phyloP scores from a whole-genome alignment of 37 sponge, comb jelly and placozoan genomes.

The Spongilla lacustris region DNA sequence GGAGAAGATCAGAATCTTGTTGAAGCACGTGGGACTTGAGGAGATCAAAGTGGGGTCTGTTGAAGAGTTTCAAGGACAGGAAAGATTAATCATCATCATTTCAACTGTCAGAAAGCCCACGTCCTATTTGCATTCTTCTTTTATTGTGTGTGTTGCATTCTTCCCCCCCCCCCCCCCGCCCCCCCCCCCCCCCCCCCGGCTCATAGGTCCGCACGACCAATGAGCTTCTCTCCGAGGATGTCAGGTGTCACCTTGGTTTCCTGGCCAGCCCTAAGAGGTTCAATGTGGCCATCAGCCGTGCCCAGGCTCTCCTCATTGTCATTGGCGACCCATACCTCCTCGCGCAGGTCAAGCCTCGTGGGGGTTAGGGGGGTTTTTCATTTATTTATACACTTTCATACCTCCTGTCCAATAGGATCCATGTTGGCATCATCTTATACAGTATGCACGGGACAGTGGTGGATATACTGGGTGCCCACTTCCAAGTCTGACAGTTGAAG shows the following conservation, averaged over 20 bases:
- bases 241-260: conserved; percentile 65
- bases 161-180: not conserved
- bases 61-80: conserved; percentile 91
- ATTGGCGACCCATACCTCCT: conserved; percentile 74
- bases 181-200: not conserved
- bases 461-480: conserved; percentile 65
- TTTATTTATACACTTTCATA: not conserved
- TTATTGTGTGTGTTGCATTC: not conserved
- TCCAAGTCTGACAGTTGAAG: too few species aligned
- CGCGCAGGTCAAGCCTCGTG: conserved; percentile 15
- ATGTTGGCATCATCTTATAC: conserved; percentile 56
- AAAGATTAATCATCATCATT: conserved; percentile 67
- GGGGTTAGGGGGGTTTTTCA: not conserved
- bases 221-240: conserved; percentile 35
- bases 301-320: conserved; percentile 70
- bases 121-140: not conserved
- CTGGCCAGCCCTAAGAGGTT: conserved; percentile 75
- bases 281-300: conserved; percentile 86
- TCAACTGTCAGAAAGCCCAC: conserved; percentile 73
- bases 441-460: conserved; percentile 51
- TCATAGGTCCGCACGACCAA: conserved; percentile 53
- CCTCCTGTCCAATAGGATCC: conserved; percentile 57
- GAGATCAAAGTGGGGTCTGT: conserved; percentile 76
- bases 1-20: conserved; percentile 61
- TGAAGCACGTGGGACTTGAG: conserved; percentile 19